phyloP scores from a whole-genome alignment of 1,140 invertebrate genomes.

The Apocrypta bakeri region DNA sequence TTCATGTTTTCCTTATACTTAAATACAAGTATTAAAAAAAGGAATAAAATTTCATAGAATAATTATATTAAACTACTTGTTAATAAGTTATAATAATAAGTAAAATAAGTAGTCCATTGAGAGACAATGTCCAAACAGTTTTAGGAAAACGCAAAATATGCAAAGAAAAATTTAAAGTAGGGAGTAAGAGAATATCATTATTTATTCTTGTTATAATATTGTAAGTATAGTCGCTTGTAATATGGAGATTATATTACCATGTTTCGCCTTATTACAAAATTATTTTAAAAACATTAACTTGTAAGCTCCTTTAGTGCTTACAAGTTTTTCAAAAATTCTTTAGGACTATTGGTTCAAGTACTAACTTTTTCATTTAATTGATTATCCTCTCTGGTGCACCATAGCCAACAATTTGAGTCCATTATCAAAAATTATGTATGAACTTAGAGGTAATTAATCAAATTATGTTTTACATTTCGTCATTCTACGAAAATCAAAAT shows the following conservation, averaged over 20 bases:
- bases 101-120: conserved; percentile 15
- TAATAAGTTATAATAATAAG: conserved; percentile 27
- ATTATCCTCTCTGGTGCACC: neutral
- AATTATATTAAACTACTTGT: conserved; percentile 15
- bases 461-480: conserved; percentile 18
- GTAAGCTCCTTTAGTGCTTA: conserved; percentile 33
- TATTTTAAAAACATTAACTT: conserved; percentile 37
- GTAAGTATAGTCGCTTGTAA: conserved; percentile 34
- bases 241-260: conserved; percentile 45
- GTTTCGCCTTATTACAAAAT: conserved; percentile 37
- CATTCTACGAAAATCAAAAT: conserved; percentile 30
- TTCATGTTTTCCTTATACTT: neutral
- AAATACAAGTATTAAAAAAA: conserved; percentile 38
- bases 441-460: conserved; percentile 26
- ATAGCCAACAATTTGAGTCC: conserved; percentile 21
- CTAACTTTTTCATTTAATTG: conserved; percentile 20
- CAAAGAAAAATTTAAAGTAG: conserved; percentile 2
- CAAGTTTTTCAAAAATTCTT: conserved; percentile 24
- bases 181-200: conserved; percentile 39
- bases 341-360: conserved; percentile 20
- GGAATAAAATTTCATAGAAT: conserved; percentile 35
- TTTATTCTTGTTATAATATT: conserved; percentile 44
- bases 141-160: conserved; percentile 27
- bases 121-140: conserved; percentile 2
- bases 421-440: conserved; percentile 14